Percentiles rank a stretch among this genome's conserved stretches.
Conservation (phyloP, 2,797 vertebrate genomes). For the Coreius guichenoti region DNA sequence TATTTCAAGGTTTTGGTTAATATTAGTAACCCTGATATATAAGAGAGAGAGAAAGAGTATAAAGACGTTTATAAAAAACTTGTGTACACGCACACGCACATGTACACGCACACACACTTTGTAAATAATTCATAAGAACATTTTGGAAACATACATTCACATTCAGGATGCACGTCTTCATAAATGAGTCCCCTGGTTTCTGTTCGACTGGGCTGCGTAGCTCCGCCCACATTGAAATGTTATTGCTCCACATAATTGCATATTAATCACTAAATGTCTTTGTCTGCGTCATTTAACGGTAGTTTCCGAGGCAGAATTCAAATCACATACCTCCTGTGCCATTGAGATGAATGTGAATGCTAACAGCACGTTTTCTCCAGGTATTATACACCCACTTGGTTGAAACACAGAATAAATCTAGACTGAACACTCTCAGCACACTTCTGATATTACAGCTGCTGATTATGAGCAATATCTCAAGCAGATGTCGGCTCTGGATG, state of each 20-base stretch:
- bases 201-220: neutral
- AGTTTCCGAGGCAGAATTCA: neutral
- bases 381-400: neutral
- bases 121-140: neutral
- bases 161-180: neutral
- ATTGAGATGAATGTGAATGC: slow-evolving; percentile 14
- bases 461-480: slow-evolving; percentile 23
- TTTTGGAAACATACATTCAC: neutral
- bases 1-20: no score
- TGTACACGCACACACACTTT: no score
- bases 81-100: no score
- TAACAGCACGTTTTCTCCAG: neutral
- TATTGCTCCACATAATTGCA: neutral
- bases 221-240: neutral
- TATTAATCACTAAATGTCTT: neutral
- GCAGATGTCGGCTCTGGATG: neutral
- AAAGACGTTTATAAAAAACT: no score
- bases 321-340: neutral
- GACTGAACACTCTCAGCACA: neutral
- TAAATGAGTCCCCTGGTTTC: neutral
- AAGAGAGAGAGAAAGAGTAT: no score
- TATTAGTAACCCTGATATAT: no score
- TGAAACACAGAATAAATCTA: neutral
- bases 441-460: slow-evolving; percentile 5
- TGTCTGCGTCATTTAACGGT: neutral